Base-by-base conservation (phyloP, 2,113 vertebrate species). In the Myodes glareolus region DNA sequence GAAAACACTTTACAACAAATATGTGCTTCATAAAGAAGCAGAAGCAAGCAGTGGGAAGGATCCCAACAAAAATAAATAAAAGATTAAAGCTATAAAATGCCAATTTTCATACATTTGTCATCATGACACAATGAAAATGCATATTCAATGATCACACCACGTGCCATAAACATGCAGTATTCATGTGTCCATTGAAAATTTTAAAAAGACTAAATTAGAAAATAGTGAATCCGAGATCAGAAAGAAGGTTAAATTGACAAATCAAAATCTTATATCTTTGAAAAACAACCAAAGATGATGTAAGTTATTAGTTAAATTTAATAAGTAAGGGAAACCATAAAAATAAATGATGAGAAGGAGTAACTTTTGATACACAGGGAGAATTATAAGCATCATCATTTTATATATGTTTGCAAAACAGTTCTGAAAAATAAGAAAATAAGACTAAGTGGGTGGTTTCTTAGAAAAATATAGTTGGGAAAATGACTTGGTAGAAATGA, bases 331-430 rank as follows among this genome's bases (percentile, higher is more conserved):
- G 3, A 12, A 63, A 86, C 2, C 7, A 91, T 86, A 70, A 1
- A 95, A 82, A 94, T 72, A 92, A 90, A 67, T 92, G 75, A 92
- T 52, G 94, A 63, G 42, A 33, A 7, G 27, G 50, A 55, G 39
- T 76, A 93, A 89, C 5, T 14, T 86, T 47, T 63, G 55, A 73
- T 65, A 36, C 8, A 73, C 1, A 61, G 47, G 23, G 21, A 87
- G 92, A 88, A 67, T 58, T 89, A 0, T 80, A 90, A 75, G 39
- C 1, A 1, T 58, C 92, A 88, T 86, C 67, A 75, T n/a, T 95
- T 92, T 73, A 17, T 58, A 86, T 2, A 77, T 29, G 61, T 94
- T 84, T 88, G 31, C 16, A 91, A 92, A 91, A 73, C 61, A 81
- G 61, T 52, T 52, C n/a, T 73, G 39, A 94, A 92, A 92, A 84